A percentile compares a stretch with the other conserved stretches of the same genome.
Evolutionary conservation across 2,888 invertebrate genomes (phyloP).

Genomic region (Ramazzottius varieornatus): DNA sequence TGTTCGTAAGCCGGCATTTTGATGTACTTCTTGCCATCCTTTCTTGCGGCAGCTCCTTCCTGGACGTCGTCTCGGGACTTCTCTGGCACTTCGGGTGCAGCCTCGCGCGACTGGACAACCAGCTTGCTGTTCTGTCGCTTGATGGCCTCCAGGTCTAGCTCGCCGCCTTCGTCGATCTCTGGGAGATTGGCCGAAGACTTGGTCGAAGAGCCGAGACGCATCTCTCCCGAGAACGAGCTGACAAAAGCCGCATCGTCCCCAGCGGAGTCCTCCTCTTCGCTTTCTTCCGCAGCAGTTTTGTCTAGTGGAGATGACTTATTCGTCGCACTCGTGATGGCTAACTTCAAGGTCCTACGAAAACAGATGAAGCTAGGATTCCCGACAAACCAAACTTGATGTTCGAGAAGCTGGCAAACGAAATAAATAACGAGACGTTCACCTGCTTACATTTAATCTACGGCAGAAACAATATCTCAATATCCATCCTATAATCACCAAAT

Average conservation of each 20-base stretch:
- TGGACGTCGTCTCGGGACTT: background rate
- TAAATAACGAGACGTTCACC: too few relatives aligned
- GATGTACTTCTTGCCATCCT: background rate
- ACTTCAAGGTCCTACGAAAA: too few relatives aligned
- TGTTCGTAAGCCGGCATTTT: background rate
- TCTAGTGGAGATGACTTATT: background rate
- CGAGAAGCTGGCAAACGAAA: too few relatives aligned
- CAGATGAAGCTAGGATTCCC: too few relatives aligned
- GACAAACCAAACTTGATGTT: too few relatives aligned
- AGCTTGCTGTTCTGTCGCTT: background rate
- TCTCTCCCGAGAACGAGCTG: background rate
- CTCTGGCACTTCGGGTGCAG: background rate
- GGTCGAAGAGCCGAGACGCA: background rate
- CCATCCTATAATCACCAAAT: background rate
- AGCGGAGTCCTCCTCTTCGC: background rate
- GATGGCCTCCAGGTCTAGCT: background rate
- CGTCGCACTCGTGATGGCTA: too few relatives aligned
- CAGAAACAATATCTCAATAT: background rate
- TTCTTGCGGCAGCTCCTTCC: background rate
- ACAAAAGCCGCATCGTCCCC: background rate
- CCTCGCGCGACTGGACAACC: background rate
- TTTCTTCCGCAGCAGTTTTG: background rate
- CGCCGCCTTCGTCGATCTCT: background rate
- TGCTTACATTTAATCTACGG: background rate
- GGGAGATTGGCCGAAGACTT: background rate